Conservation (phyloP, 2,113 vertebrate genomes). For the Gadus chalcogrammus region DNA sequence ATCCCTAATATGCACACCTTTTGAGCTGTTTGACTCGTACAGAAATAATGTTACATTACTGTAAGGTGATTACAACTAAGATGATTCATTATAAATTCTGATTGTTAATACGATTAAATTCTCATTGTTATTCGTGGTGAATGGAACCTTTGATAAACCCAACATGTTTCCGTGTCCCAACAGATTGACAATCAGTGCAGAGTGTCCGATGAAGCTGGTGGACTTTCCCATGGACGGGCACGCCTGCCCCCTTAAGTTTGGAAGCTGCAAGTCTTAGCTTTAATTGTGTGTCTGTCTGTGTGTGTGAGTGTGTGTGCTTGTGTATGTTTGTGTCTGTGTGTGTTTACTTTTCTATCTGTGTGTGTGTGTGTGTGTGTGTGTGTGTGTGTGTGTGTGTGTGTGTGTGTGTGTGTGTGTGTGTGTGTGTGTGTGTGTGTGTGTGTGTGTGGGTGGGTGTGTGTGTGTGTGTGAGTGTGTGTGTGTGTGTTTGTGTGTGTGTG, state of each 20-base stretch:
- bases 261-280: conserved; percentile 88
- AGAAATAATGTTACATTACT: too few relatives aligned
- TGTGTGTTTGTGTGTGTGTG: background rate
- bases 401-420: too few relatives aligned
- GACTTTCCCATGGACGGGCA: conserved; percentile 99
- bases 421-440: too few relatives aligned
- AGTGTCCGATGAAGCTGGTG: conserved; percentile 98
- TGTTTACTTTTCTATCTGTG: too few relatives aligned
- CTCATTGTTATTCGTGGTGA: background rate
- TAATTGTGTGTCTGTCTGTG: conserved; percentile 9
- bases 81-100: background rate
- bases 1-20: too few relatives aligned
- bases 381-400: too few relatives aligned
- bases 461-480: too few relatives aligned
- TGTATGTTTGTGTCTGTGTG: background rate
- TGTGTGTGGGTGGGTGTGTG: too few relatives aligned
- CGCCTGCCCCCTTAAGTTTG: conserved; percentile 97
- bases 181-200: conserved; percentile 95
- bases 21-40: too few relatives aligned
- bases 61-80: too few relatives aligned
- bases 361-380: too few relatives aligned
- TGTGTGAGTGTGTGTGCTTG: background rate
- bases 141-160: background rate
- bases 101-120: background rate
- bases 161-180: conserved; percentile 40